Conservation (phyloP, 2,797 vertebrate species). For the Cynopterus sphinx region DNA sequence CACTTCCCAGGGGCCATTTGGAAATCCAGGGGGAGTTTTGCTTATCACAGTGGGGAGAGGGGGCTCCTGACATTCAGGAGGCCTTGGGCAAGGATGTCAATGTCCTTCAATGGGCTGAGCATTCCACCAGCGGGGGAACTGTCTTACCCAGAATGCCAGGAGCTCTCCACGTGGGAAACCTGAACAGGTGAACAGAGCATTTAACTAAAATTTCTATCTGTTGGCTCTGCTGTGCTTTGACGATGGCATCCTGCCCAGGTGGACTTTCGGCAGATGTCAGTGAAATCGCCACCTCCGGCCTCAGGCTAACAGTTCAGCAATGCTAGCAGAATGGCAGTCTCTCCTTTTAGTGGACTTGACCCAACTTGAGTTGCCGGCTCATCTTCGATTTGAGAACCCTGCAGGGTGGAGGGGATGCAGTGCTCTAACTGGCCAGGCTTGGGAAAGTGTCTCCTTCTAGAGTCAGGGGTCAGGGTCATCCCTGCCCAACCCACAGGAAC, state of each 20-base stretch:
- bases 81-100: background rate
- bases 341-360: background rate
- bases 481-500: background rate
- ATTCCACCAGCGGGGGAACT: background rate
- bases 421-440: background rate
- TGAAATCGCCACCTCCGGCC: background rate
- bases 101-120: background rate
- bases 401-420: background rate
- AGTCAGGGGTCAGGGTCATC: background rate
- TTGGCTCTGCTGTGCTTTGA: background rate
- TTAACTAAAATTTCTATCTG: background rate
- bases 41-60: background rate
- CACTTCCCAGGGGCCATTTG: background rate
- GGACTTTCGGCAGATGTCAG: background rate
- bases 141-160: background rate
- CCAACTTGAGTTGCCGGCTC: background rate
- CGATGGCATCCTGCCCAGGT: background rate
- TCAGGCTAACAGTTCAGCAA: fast-evolving
- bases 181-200: background rate
- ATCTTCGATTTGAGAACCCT: background rate
- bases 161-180: background rate
- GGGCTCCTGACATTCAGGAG: background rate
- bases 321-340: fast-evolving
- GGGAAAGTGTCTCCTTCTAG: background rate
- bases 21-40: background rate